These are phyloP conservation scores for Dysmachus trigonus DNA, from an alignment of 2,888 invertebrate species.

Conservation along the genomic window DNA sequence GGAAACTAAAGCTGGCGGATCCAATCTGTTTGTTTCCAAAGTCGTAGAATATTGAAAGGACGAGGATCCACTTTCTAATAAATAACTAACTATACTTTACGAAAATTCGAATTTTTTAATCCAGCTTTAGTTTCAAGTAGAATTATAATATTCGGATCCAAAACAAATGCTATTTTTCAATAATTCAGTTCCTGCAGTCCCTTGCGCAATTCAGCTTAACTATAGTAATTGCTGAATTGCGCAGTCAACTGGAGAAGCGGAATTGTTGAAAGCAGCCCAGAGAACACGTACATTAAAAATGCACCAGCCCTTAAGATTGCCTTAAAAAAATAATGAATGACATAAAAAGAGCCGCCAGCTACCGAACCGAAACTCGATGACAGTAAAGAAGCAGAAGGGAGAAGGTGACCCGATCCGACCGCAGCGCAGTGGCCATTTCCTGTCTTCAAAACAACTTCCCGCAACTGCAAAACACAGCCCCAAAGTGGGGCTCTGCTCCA, in stretches of 20 bases:
- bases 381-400: background rate
- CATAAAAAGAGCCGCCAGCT: background rate
- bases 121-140: too few species aligned
- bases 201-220: too few species aligned
- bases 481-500: background rate
- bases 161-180: background rate
- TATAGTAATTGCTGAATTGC: too few species aligned
- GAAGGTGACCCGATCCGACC: background rate
- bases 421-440: background rate
- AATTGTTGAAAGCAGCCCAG: too few species aligned
- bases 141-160: background rate
- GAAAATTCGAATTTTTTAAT: too few species aligned
- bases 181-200: too few species aligned
- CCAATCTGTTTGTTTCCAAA: too few species aligned
- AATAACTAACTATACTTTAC: too few species aligned
- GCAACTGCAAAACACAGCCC: background rate
- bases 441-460: background rate
- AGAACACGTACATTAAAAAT: background rate
- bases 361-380: background rate
- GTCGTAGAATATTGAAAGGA: too few species aligned
- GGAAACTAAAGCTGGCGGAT: too few species aligned
- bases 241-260: too few species aligned
- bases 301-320: background rate
- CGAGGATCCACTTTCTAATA: too few species aligned
- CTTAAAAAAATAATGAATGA: background rate